Percentiles rank a stretch among this genome's conserved stretches.
Conservation (phyloP, 2,113 vertebrate genomes). For the Tauraco erythrolophus region DNA sequence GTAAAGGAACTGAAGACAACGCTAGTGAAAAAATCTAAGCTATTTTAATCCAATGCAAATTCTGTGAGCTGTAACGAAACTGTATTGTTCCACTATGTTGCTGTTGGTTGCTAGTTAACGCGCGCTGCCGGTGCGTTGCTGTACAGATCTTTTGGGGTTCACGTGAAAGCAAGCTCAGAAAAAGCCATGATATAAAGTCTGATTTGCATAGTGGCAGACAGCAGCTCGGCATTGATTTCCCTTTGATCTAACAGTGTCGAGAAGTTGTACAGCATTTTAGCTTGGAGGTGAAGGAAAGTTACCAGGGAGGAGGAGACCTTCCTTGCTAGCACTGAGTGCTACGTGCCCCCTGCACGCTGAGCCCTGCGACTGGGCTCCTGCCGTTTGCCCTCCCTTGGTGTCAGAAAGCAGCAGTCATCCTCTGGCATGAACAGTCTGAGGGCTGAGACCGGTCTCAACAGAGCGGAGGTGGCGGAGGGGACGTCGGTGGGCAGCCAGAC, state of each 20-base stretch:
- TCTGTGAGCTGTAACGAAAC: background rate
- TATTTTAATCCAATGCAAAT: slow-evolving; percentile 57
- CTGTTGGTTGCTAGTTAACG: background rate
- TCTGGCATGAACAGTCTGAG: background rate
- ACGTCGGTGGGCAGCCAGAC: background rate
- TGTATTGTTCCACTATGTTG: background rate
- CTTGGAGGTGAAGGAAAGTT: background rate
- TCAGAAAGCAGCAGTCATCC: background rate
- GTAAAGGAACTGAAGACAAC: background rate
- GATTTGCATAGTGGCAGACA: slow-evolving; percentile 23
- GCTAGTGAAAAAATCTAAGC: slow-evolving; percentile 11
- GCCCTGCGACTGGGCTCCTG: background rate
- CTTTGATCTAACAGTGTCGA: background rate
- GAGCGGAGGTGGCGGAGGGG: accelerated
- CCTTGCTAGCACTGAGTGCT: background rate
- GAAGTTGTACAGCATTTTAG: background rate
- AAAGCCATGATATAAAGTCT: background rate
- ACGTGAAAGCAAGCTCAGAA: slow-evolving; percentile 7
- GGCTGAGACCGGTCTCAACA: background rate
- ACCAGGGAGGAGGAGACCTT: background rate
- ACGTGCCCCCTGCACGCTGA: accelerated
- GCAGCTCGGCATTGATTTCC: background rate
- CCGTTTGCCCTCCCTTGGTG: background rate
- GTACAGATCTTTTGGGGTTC: slow-evolving; percentile 4
- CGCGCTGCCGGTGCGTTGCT: background rate